A percentile compares a stretch with the other conserved stretches of the same genome.
These are phyloP conservation scores for Charina bottae DNA, from an alignment of 2,113 vertebrate genomes.

Conservation along the genomic window DNA sequence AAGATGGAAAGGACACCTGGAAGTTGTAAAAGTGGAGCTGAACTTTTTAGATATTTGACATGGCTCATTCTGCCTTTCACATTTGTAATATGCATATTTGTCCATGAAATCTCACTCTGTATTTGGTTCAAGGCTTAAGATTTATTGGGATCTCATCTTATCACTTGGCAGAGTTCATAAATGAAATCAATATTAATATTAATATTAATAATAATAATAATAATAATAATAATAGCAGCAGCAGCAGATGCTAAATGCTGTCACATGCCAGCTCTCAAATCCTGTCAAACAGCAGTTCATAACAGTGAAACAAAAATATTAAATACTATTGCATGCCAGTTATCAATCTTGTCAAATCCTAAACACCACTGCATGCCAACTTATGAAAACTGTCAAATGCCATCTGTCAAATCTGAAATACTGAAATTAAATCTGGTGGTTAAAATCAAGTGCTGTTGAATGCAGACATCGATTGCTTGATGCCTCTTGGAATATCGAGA, in stretches of 20 bases:
- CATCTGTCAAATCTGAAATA: constrained; percentile 22
- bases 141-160: constrained; percentile 16
- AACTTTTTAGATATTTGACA: background rate
- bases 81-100: background rate
- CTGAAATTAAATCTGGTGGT: background rate
- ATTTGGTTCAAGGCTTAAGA: background rate
- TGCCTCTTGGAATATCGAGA: background rate
- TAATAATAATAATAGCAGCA: background rate
- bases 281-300: constrained; percentile 9
- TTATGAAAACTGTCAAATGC: constrained; percentile 6
- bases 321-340: constrained; percentile 22
- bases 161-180: background rate
- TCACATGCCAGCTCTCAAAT: constrained; percentile 13
- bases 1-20: background rate
- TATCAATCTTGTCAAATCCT: constrained; percentile 6
- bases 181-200: background rate
- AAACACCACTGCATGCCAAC: constrained; percentile 23
- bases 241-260: constrained; percentile 12
- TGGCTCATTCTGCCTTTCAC: background rate
- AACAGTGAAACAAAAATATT: constrained; percentile 26
- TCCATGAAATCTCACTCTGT: background rate
- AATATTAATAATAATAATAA: constrained; percentile 1
- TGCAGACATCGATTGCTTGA: background rate
- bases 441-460: background rate
- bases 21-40: background rate